phyloP scores from a whole-genome alignment of 2,888 invertebrate species.

The Limenitis camilla region DNA sequence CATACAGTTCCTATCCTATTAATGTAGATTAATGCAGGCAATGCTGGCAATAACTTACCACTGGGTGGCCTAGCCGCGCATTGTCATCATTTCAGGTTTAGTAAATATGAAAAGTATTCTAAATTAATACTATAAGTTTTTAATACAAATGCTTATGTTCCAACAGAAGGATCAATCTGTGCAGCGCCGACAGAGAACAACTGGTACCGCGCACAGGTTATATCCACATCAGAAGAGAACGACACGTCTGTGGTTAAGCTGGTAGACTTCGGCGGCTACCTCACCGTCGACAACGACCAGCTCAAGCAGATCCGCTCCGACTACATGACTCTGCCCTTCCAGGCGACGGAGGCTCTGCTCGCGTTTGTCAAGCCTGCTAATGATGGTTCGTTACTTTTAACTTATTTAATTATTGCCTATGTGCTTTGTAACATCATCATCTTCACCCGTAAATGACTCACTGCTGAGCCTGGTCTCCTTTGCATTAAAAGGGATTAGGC shows the following conservation, averaged over 20 bases:
- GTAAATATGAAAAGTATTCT: too few species aligned
- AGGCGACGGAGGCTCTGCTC: constrained; percentile 95
- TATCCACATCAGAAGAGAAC: constrained; percentile 79
- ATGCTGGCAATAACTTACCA: too few species aligned
- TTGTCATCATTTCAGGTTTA: too few species aligned
- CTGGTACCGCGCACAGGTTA: constrained; percentile 93
- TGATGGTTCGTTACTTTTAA: constrained; percentile 69
- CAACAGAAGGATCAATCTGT: constrained; percentile 87
- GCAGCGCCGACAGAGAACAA: constrained; percentile 87
- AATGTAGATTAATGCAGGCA: too few species aligned
- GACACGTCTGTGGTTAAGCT: constrained; percentile 87
- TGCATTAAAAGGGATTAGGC: too few species aligned
- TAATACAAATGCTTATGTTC: too few species aligned
- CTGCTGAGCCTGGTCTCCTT: too few species aligned
- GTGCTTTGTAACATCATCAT: too few species aligned
- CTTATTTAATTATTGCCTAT: constrained; percentile 3
- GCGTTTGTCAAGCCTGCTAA: constrained; percentile 89
- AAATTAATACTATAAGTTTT: too few species aligned
- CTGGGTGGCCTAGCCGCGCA: too few species aligned
- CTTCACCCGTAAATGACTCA: too few species aligned
- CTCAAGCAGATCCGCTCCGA: constrained; percentile 95
- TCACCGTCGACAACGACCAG: constrained; percentile 81
- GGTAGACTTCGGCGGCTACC: constrained; percentile 97
- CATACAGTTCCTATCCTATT: too few species aligned
- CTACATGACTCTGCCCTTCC: constrained; percentile 96